phyloP scores from a whole-genome alignment of 2,113 vertebrate species.

The Gracilinanus agilis region DNA sequence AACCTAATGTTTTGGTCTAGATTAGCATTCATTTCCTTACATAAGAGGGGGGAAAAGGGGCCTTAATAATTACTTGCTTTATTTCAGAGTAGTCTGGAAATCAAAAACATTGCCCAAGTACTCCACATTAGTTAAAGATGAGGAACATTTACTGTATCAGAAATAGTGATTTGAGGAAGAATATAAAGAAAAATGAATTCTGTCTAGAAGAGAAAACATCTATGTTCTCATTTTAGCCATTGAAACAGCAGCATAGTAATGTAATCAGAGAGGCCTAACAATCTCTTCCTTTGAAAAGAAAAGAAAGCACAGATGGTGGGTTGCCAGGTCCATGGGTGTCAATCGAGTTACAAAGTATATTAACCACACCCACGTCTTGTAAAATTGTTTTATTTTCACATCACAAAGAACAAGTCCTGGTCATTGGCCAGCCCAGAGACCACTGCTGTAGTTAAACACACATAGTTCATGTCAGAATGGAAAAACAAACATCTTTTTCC shows the following conservation, averaged over 20 bases:
- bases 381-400: slow-evolving; percentile 59
- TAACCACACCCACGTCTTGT: slow-evolving; percentile 40
- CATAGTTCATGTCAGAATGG: slow-evolving; percentile 32
- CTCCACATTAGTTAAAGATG: background rate
- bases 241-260: slow-evolving; percentile 30
- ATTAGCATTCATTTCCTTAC: slow-evolving; percentile 35
- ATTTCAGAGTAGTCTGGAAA: slow-evolving; percentile 13
- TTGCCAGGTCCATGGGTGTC: slow-evolving; percentile 7
- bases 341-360: slow-evolving; percentile 20
- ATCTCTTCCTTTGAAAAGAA: slow-evolving; percentile 62
- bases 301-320: slow-evolving; percentile 36
- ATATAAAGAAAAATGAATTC: background rate
- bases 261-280: slow-evolving; percentile 40
- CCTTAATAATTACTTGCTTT: slow-evolving; percentile 13
- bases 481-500: slow-evolving; percentile 60
- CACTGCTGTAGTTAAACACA: slow-evolving; percentile 1
- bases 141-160: slow-evolving; percentile 3
- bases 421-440: slow-evolving; percentile 19
- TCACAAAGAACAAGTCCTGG: slow-evolving; percentile 41
- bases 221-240: slow-evolving; percentile 30
- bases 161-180: slow-evolving; percentile 19
- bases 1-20: slow-evolving; percentile 17
- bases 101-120: slow-evolving; percentile 9
- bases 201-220: slow-evolving; percentile 40
- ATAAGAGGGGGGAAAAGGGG: background rate